Evolutionary conservation across 2,113 vertebrate species (phyloP).

Genomic region (Carollia perspicillata): DNA sequence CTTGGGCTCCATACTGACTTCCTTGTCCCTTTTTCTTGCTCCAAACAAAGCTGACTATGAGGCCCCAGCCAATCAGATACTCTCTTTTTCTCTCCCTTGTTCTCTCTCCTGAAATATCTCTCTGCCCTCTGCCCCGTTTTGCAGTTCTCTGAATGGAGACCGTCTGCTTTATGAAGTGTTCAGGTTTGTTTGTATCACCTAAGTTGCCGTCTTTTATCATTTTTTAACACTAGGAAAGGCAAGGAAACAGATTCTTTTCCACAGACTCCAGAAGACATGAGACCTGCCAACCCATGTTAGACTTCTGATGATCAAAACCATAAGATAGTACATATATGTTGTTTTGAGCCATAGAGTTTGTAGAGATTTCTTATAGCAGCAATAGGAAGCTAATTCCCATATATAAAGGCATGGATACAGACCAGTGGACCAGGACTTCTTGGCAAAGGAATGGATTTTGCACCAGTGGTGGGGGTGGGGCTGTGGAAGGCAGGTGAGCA

Average conservation of each 20-base stretch:
- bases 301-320: not conserved
- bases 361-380: not conserved
- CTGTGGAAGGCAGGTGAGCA: not conserved
- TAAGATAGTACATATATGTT: not conserved
- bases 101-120: not conserved
- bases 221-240: not conserved
- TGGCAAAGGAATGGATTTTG: not conserved
- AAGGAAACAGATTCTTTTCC: not conserved
- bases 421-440: not conserved
- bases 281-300: too few species aligned
- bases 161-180: not conserved
- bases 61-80: too few species aligned
- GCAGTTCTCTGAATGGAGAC: not conserved
- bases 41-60: not conserved
- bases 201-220: not conserved
- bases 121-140: not conserved
- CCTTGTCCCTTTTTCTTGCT: not conserved
- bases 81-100: not conserved
- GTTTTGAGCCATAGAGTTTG: not conserved
- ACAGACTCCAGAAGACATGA: not conserved
- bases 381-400: not conserved
- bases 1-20: not conserved
- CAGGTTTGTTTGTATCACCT: not conserved
- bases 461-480: fast-evolving
- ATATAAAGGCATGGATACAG: not conserved